Percentiles rank a stretch among this genome's conserved stretches.
phyloP scores from a whole-genome alignment of 2,113 vertebrate species.

The Octodon degus region DNA sequence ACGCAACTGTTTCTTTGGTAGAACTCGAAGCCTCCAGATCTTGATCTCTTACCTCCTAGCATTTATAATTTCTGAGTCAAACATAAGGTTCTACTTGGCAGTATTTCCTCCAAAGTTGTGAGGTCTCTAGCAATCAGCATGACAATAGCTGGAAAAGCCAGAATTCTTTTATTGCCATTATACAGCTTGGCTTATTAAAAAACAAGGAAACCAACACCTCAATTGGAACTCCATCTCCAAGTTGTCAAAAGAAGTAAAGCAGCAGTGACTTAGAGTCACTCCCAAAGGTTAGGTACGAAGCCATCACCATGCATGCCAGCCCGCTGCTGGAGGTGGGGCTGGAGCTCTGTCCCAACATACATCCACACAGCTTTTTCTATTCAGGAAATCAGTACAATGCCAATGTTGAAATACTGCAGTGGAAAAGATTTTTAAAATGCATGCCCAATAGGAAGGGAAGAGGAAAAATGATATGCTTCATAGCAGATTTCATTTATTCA shows the following conservation, averaged over 20 bases:
- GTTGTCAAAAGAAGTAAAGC: neutral
- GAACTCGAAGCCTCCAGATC: neutral
- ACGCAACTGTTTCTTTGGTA: slow-evolving; percentile 13
- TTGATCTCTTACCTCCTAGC: neutral
- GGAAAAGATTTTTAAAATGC: slow-evolving; percentile 25
- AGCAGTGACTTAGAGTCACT: neutral
- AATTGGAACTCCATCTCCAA: neutral
- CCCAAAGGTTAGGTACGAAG: neutral
- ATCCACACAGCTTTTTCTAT: slow-evolving; percentile 11
- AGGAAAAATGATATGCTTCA: neutral
- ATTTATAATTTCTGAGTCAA: slow-evolving; percentile 48
- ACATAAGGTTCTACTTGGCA: neutral
- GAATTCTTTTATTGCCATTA: neutral
- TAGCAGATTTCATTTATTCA: neutral
- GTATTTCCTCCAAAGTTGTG: neutral
- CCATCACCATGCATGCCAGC: neutral
- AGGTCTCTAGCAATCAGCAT: slow-evolving; percentile 15
- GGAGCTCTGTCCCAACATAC: neutral
- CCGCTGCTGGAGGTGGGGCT: neutral
- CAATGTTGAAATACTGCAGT: neutral
- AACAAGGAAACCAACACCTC: neutral
- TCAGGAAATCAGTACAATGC: slow-evolving; percentile 18
- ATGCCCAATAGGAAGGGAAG: slow-evolving; percentile 10
- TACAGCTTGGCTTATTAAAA: neutral
- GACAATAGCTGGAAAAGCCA: slow-evolving; percentile 46